Evolutionary conservation across 2,888 invertebrate genomes (phyloP), one percentile per base, ranked within the genome.

Genomic region (Sphaerophoria rueppellii): DNA sequence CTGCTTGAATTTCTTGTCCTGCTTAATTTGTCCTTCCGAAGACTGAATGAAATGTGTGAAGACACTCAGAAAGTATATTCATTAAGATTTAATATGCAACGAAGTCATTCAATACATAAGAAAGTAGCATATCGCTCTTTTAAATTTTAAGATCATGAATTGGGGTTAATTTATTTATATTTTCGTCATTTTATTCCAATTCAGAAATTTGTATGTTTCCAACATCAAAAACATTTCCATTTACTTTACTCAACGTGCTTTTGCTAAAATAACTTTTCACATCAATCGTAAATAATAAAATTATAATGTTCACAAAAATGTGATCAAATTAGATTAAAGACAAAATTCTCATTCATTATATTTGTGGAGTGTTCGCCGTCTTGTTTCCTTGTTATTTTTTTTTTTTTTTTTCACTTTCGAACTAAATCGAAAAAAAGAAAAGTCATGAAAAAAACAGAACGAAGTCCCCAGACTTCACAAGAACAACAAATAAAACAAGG

Each of bases 371-470:
- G 43, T 43, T 43, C 4, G 0, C 24, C 24, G 24, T 24, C 24
- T 24, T 43, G 12, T 43, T 43, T 43, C 43, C 12, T 43, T 43
- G 9, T 11, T 43, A 11, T 43, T 43, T 6, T 50, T 50, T 37
- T 9, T 37, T 58, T 40, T 60, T 4, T 48, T 48, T 48, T 6
- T 34, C 11, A 14, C 14, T 63, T 63, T 32, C 12, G 63, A 69
- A 54, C 37, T 7, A 58, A 58, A 60, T 35, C 14, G 5, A 60
- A 46, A 35, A 60, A 32, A 70, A 35, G 55, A 67, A 67, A 60
- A 34, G 9, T 32, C 37, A 79, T 60, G 46, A 67, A 52, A 37
- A 71, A 55, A 35, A 43, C 34, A 35, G 57, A 48, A 61, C 34
- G 54, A 34, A 63, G 34, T 48, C 48, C 4, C 48, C 63, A 12